Conservation (phyloP, 1,140 invertebrate genomes). For the Aricia agestis region DNA sequence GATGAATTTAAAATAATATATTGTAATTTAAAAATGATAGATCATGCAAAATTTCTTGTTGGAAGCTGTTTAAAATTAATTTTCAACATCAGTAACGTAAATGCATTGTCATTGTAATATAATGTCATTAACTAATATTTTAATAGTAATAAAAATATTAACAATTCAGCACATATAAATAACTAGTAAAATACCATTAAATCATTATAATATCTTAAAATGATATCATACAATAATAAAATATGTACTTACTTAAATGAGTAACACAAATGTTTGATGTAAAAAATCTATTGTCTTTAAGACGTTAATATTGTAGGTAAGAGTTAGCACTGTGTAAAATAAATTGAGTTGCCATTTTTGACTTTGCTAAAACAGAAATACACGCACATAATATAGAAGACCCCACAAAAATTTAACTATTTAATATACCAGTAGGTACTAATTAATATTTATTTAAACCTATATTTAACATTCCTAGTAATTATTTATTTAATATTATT, state of each 20-base stretch:
- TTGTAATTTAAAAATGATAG: too few relatives aligned
- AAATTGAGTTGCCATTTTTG: background rate
- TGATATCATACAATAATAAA: background rate
- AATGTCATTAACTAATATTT: background rate
- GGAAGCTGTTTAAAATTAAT: background rate
- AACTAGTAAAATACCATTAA: background rate
- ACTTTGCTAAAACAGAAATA: background rate
- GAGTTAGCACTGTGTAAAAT: background rate
- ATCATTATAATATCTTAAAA: background rate
- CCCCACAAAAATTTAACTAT: background rate
- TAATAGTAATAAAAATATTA: too few relatives aligned
- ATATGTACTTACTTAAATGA: background rate
- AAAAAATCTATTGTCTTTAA: background rate
- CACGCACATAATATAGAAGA: background rate
- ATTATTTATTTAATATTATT: background rate
- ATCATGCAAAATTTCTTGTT: too few relatives aligned
- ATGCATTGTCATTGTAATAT: background rate
- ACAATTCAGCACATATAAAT: background rate
- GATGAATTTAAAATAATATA: too few relatives aligned
- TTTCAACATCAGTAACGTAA: too few relatives aligned
- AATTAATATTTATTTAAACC: background rate
- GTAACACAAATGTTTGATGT: constrained; percentile 6
- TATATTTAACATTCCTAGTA: background rate
- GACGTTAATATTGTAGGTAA: background rate
- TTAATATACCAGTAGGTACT: background rate